phyloP scores from a whole-genome alignment of 1,140 invertebrate genomes.

The Trachelipus rathkii region DNA sequence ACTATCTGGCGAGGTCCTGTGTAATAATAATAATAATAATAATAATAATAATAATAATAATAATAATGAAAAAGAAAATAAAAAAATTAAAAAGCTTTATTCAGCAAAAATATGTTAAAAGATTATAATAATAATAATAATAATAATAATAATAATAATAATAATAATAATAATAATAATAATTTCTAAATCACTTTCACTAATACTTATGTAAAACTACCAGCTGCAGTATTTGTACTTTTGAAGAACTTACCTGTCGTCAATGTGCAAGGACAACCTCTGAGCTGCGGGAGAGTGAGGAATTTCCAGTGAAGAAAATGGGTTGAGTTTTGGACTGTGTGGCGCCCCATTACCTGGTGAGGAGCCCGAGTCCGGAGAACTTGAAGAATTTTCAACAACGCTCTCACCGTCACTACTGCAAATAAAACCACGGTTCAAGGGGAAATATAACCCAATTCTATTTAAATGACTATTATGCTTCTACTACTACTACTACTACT shows the following conservation, averaged over 20 bases:
- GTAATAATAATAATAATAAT: conserved; percentile 46
- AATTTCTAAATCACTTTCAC: background rate
- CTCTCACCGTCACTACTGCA: conserved; percentile 88
- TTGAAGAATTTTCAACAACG: conserved; percentile 68
- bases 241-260: background rate
- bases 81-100: no score
- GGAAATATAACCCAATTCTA: background rate
- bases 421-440: conserved; percentile 17
- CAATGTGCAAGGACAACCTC: conserved; percentile 14
- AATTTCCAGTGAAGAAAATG: conserved; percentile 21
- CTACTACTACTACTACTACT: no score
- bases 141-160: conserved; percentile 28
- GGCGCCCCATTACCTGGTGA: conserved; percentile 37
- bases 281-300: background rate
- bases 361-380: conserved; percentile 46
- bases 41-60: conserved; percentile 45
- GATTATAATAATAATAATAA: conserved; percentile 47
- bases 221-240: no score
- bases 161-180: conserved; percentile 42
- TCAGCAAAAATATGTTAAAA: no score
- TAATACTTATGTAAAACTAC: no score
- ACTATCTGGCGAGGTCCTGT: conserved; percentile 43
- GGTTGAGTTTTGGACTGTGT: conserved; percentile 28
- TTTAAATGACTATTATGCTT: no score
- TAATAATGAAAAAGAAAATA: background rate